Base-by-base conservation (phyloP, 2,888 invertebrate genomes). In the Eledona agricola region DNA sequence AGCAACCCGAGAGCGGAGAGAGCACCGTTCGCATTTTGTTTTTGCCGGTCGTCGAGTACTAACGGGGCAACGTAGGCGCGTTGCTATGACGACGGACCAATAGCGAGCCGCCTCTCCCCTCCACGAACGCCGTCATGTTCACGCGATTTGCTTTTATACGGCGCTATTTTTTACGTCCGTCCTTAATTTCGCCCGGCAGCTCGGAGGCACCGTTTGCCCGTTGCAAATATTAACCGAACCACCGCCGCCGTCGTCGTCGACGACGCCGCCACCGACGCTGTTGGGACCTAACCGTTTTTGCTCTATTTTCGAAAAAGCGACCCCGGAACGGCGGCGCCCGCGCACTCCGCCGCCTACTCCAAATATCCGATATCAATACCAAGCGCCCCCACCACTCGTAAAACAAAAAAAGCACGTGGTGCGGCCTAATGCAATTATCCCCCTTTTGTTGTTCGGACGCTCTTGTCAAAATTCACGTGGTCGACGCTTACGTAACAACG, bases 351-450 rank as follows among this genome's bases (percentile, higher is more conserved):
- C 53, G 34, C 53, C 64, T 58, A 38, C 67, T 57, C 57, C 55
- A 61, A 69, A 70, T 72, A 72, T 72, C 71, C 70, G 72, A 72
- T 72, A 72, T 72, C 73, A 71, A 73, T 73, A 73, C 69, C 63
- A 58, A 56, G 61, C 60, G 64, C 62, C 64, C 60, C 65, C 61
- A 60, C 61, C 60, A 59, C 57, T 50, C 49, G 47, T 49, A 46
- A 60, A 62, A 60, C 57, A 63, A 69, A 72, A 67, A 72, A 73
- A 71, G 62, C 73, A 73, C 74, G 73, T 73, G 73, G 69, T 64
- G 62, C 55, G 53, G 43, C 55, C 59, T 65, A 67, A 69, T 60
- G 62, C 63, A 66, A 68, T 65, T 66, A 65, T 62, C 62, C 55
- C 55, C 59, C 58, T 64, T 60, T 54, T 63, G 57, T 54, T 63